A percentile compares a stretch with the other conserved stretches of the same genome.
These are phyloP conservation scores for Dryadula phaetusa DNA, from an alignment of 2,888 invertebrate species.

Conservation along the genomic window DNA sequence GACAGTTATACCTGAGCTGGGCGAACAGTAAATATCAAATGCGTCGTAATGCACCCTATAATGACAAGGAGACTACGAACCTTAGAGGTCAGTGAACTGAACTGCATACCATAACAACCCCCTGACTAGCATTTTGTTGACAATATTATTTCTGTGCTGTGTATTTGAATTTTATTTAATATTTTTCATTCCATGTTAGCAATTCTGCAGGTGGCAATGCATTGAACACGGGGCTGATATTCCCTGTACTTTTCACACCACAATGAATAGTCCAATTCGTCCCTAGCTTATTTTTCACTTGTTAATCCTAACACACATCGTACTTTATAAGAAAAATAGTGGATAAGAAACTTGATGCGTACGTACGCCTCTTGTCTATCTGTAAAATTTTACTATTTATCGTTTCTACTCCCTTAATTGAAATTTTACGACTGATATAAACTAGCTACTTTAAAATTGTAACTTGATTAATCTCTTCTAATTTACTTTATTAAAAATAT, in stretches of 20 bases:
- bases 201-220: slow-evolving; percentile 65
- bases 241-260: slow-evolving; percentile 52
- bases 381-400: slow-evolving; percentile 54
- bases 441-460: not conserved
- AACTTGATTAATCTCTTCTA: not conserved
- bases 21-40: slow-evolving; percentile 39
- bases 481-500: not conserved
- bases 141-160: not conserved
- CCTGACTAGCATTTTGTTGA: slow-evolving; percentile 25
- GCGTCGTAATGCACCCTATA: slow-evolving; percentile 75
- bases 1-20: slow-evolving; percentile 53
- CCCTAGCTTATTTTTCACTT: slow-evolving; percentile 58
- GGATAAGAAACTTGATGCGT: slow-evolving; percentile 64
- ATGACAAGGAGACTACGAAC: slow-evolving; percentile 73
- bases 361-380: slow-evolving; percentile 64
- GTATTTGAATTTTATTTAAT: slow-evolving; percentile 1
- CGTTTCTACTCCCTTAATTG: slow-evolving; percentile 46
- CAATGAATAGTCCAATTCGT: slow-evolving; percentile 31
- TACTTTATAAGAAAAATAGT: slow-evolving; percentile 57
- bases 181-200: not conserved
- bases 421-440: not conserved
- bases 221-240: slow-evolving; percentile 70
- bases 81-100: slow-evolving; percentile 75
- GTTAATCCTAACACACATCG: slow-evolving; percentile 52
- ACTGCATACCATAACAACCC: slow-evolving; percentile 39